Base-by-base conservation (phyloP, 2,888 invertebrate genomes). In the Athrips mouffetella region DNA sequence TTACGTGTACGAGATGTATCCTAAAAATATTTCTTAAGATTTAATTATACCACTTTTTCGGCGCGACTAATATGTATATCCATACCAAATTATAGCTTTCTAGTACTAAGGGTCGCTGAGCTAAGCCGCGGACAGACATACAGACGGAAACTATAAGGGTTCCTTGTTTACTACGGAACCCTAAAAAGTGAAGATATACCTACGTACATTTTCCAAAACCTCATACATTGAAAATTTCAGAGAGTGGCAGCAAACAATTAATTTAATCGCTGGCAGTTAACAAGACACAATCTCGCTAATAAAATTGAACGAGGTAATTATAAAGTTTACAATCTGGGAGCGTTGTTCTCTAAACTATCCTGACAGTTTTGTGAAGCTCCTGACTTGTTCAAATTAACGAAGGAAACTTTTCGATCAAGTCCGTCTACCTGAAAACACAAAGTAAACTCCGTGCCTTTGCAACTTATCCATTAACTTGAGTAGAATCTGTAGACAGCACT, bases 381-480 rank as follows among this genome's bases (percentile, higher is more conserved):
- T 76, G 75, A 75, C 78, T 85, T 82, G 86, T 85, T 81, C 80
- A 87, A 87, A 87, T 88, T 87, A 87, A 80, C 80, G 76, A 71
- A 84, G 84, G 80, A 87, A 88, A 87, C 84, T 88, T 88, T 75
- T 69, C 80, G 82, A 85, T 85, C 82, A 81, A 86, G 84, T 83
- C 80, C 75, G 78, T 85, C 81, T 87, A 88, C 87, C 87, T 87
- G 86, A 79, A 80, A 82, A 86, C 82, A 87, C 84, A 85, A 87
- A 87, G 85, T 85, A 86, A 88, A 87, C 86, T 86, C 73, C 69
- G 75, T 77, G 80, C 82, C 80, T 84, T 80, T 79, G 76, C 80
- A 88, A 88, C 87, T 88, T 88, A 82, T 83, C 88, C 87, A 88
- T 87, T 88, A 88, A 85, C 76, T 86, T 84, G 80, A 88, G 87